Evolutionary conservation across 2,113 vertebrate genomes (phyloP).

Genomic region (Erythrocercus mccallii): DNA sequence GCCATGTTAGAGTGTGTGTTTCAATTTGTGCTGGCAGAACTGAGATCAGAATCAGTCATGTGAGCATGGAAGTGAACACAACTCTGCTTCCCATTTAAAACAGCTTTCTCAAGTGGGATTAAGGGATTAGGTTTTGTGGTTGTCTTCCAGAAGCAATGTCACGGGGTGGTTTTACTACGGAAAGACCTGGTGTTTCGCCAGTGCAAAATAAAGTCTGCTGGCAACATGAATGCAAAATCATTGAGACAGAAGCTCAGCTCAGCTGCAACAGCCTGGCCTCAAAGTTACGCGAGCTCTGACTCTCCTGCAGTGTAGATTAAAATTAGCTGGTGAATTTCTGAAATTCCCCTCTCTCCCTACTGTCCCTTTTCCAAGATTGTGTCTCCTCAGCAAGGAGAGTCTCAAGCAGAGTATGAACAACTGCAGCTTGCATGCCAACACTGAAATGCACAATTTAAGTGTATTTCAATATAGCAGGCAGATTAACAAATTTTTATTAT

Average conservation of each 20-base stretch:
- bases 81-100: conserved; percentile 55
- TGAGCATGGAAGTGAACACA: conserved; percentile 42
- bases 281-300: neutral
- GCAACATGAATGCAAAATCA: conserved; percentile 11
- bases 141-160: conserved; percentile 63
- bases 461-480: neutral
- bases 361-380: neutral
- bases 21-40: conserved; percentile 33
- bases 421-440: neutral
- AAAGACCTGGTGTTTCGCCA: conserved; percentile 30
- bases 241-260: conserved; percentile 2
- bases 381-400: neutral
- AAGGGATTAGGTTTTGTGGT: conserved; percentile 64
- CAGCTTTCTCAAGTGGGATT: conserved; percentile 62
- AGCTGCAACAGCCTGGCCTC: neutral
- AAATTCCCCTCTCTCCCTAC: neutral
- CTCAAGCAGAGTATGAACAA: neutral
- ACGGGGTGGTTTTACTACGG: conserved; percentile 13
- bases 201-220: conserved; percentile 32
- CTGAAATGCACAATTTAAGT: neutral
- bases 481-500: neutral
- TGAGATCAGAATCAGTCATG: conserved; percentile 40
- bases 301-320: neutral
- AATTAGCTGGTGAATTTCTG: neutral
- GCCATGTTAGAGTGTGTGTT: neutral